These are phyloP conservation scores for Physocephala rufipes DNA, from an alignment of 2,888 invertebrate genomes.

Conservation along the genomic window DNA sequence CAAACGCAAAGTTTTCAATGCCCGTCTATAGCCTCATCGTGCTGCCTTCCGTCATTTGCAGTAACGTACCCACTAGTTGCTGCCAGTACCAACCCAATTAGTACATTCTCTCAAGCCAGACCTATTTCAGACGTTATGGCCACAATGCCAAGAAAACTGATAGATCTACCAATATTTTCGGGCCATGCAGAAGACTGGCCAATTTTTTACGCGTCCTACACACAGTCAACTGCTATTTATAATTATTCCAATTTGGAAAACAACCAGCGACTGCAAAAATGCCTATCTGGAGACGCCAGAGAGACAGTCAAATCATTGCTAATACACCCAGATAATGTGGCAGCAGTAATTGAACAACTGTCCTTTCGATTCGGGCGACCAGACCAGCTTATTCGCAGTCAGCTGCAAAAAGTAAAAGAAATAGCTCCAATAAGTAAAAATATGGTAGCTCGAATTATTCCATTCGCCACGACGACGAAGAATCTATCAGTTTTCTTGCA, in stretches of 20 bases:
- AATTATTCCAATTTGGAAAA: constrained; percentile 4
- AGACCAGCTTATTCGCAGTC: constrained; percentile 29
- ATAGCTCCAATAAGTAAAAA: constrained; percentile 28
- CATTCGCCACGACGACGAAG: constrained; percentile 38
- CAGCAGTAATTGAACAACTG: background rate
- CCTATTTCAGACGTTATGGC: background rate
- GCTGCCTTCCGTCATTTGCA: background rate
- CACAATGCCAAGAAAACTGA: background rate
- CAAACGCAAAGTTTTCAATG: background rate
- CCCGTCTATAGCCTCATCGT: background rate
- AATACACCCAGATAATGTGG: constrained; percentile 12
- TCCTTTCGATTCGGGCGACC: constrained; percentile 11
- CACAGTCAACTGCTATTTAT: background rate
- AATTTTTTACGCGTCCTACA: constrained; percentile 1
- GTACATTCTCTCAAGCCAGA: background rate
- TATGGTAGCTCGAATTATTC: constrained; percentile 26
- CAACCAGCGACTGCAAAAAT: background rate
- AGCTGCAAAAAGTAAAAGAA: constrained; percentile 24
- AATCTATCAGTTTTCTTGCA: constrained; percentile 37
- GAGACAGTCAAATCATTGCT: constrained; percentile 1
- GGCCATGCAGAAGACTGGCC: background rate
- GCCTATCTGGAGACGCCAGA: background rate
- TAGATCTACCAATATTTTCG: background rate
- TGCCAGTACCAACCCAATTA: background rate
- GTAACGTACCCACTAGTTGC: background rate